Conservation (phyloP, 2,113 vertebrate genomes). For the Isichthys henryi region DNA sequence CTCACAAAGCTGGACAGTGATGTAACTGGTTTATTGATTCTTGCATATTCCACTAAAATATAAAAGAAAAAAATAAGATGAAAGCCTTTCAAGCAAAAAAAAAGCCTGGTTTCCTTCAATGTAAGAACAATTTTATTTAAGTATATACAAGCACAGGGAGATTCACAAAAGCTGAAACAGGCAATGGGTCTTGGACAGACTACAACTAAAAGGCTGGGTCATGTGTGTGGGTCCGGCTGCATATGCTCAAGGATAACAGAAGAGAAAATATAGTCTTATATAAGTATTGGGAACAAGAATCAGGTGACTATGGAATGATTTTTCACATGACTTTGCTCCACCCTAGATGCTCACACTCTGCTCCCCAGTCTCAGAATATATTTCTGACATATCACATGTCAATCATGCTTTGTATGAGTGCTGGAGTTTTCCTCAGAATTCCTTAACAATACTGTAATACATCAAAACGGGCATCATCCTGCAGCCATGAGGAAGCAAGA, state of each 20-base stretch:
- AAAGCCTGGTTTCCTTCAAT: not conserved
- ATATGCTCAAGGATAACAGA: not conserved
- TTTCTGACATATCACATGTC: not conserved
- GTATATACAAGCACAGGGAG: not conserved
- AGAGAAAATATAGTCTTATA: not conserved
- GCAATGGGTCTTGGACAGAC: too few relatives aligned
- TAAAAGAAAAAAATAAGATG: not conserved
- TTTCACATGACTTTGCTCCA: not conserved
- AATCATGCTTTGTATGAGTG: not conserved
- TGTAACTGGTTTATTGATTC: not conserved
- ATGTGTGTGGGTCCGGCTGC: not conserved
- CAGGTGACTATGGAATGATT: not conserved
- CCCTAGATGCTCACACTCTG: not conserved
- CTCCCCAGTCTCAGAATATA: not conserved
- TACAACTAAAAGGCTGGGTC: too few relatives aligned
- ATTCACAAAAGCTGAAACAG: too few relatives aligned
- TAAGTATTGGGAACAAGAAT: not conserved
- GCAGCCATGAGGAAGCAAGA: not conserved
- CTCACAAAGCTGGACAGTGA: not conserved
- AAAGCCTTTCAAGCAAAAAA: not conserved
- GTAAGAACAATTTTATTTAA: not conserved
- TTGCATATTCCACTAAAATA: not conserved
- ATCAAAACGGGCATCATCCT: not conserved
- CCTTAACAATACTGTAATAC: not conserved
- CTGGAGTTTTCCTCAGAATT: not conserved